These are phyloP conservation scores for Cosmia pyralina DNA, from an alignment of 2,888 invertebrate genomes.

Conservation along the genomic window DNA sequence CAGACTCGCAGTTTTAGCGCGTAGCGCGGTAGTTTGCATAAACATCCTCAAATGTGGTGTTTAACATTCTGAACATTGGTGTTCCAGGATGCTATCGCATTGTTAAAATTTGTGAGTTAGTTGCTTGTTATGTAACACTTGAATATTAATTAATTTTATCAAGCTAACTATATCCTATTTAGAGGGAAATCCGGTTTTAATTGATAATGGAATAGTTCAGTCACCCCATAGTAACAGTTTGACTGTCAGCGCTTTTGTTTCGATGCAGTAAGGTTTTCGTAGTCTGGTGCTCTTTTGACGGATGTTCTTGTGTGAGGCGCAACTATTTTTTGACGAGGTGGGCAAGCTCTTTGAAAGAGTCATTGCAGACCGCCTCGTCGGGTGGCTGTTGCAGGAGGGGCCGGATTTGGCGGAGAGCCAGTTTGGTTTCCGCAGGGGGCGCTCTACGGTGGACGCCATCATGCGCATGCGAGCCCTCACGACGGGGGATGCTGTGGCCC, in stretches of 20 bases:
- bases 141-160: constrained; percentile 22
- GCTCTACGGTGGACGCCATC: too few species aligned
- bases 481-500: too few species aligned
- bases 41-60: constrained; percentile 3
- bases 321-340: too few species aligned
- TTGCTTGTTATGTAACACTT: constrained; percentile 12
- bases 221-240: neutral
- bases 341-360: too few species aligned
- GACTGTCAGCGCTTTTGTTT: neutral
- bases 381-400: too few species aligned
- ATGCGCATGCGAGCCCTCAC: too few species aligned
- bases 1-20: neutral
- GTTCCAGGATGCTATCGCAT: neutral
- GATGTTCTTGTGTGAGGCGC: too few species aligned
- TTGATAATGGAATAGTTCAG: constrained; percentile 14
- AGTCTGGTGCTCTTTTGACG: too few species aligned
- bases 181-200: constrained; percentile 30
- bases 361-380: too few species aligned
- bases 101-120: neutral
- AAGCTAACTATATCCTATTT: constrained; percentile 6
- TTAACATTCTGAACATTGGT: neutral
- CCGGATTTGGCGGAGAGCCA: too few species aligned
- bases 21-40: neutral
- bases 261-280: neutral
- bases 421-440: too few species aligned